Percentiles rank a stretch among this genome's conserved stretches.
phyloP scores from a whole-genome alignment of 1,140 invertebrate species.

The Bathynomus jamesi region DNA sequence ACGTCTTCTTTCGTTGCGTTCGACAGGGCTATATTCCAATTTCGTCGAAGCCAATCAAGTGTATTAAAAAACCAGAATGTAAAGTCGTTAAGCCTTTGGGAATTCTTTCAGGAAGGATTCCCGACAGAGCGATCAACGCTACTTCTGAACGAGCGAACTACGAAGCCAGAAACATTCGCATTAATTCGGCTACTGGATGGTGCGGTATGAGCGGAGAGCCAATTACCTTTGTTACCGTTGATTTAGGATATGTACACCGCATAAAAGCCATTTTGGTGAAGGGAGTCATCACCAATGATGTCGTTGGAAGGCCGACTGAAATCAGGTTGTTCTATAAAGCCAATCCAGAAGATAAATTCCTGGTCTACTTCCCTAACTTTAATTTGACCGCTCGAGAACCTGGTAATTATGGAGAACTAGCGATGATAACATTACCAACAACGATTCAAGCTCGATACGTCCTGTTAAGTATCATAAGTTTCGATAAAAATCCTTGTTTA shows the following conservation, averaged over 20 bases:
- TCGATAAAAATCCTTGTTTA: conserved; percentile 91
- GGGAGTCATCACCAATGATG: conserved; percentile 88
- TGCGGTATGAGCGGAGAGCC: conserved; percentile 83
- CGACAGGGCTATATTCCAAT: conserved; percentile 88
- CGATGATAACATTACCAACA: conserved; percentile 89
- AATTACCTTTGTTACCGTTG: conserved; percentile 90
- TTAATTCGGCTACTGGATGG: conserved; percentile 91
- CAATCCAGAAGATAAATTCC: conserved; percentile 84
- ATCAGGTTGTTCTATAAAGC: conserved; percentile 96
- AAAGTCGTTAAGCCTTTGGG: conserved; percentile 85
- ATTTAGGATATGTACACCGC: conserved; percentile 78
- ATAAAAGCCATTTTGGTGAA: conserved; percentile 80
- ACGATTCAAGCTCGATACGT: conserved; percentile 88
- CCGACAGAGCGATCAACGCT: conserved; percentile 91
- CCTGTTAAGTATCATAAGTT: conserved; percentile 85
- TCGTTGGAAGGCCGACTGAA: conserved; percentile 87
- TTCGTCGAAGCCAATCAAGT: conserved; percentile 79
- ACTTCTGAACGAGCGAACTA: conserved; percentile 85
- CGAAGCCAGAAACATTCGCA: conserved; percentile 77
- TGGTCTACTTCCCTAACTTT: conserved; percentile 93
- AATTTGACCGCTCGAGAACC: conserved; percentile 86
- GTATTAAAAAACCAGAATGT: conserved; percentile 85
- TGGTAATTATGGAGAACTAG: conserved; percentile 87
- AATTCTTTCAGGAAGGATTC: conserved; percentile 80
- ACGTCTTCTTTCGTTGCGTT: conserved; percentile 73